Base-by-base conservation (phyloP, 2,797 vertebrate genomes). In the Todus mexicanus region DNA sequence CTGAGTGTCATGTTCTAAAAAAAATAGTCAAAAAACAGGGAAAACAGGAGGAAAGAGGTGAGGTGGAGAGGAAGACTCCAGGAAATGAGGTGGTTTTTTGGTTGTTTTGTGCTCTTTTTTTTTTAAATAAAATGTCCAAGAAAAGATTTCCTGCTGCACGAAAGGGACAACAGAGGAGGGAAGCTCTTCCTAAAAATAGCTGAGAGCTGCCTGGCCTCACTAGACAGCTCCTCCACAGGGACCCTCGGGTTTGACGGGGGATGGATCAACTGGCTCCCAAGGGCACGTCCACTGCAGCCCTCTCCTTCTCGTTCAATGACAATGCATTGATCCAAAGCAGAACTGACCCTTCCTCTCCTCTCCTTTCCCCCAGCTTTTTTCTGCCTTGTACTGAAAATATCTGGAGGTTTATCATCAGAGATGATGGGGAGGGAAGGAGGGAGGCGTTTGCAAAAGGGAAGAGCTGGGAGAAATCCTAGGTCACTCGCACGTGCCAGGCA, bases 131-230 rank as follows among this genome's bases (percentile, higher is more conserved):
- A 87, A 74, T 51, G 42, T 83, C 69, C 80, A 85, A 48, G 86
- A 78, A 91, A 92, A 91, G 47, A 92, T 85, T 97, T 97, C 96
- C 96, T 92, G 94, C 69, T 83, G 56, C 27, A 63, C 10, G 1
- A 71, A 75, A 93, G 64, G 42, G 87, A 86, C 53, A 87, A 64
- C 79, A 94, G 76, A 90, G 45, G 74, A 92, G 87, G 79, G 79
- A 95, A 95, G 70, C 87, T 90, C 84, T 92, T 93, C 85, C 94
- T 94, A 95, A 95, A 96, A 91, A 96, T 94, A 96, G 76, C 88
- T 7, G 3, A 68, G 83, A 63, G n/a, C 81, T 89, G 87, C 63
- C 48, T 87, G 66, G n/a, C 51, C 29, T 84, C 43, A 9, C 72
- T 87, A 85, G 86, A 69, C 68, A 79, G 78, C 54, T 80, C 23